A percentile compares a stretch with the other conserved stretches of the same genome.
phyloP scores from a whole-genome alignment of 2,113 vertebrate species.

The Cinclus cinclus region DNA sequence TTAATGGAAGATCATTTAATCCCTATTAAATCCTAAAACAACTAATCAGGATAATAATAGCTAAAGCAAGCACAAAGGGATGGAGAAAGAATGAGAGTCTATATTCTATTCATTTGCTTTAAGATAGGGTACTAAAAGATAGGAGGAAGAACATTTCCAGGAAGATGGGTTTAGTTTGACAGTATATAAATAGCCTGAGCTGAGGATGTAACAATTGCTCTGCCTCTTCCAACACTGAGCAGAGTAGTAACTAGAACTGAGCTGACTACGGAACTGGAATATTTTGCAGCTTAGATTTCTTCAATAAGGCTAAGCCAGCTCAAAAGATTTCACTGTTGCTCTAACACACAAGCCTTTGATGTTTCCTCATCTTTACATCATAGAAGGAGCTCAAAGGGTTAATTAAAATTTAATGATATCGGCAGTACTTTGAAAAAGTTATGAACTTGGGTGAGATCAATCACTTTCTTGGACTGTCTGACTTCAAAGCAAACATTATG shows the following conservation, averaged over 20 bases:
- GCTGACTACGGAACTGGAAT: constrained; percentile 53
- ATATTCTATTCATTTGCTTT: not conserved
- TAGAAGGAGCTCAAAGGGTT: constrained; percentile 94
- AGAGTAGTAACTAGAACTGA: constrained; percentile 50
- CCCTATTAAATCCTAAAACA: not conserved
- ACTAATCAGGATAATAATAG: not conserved
- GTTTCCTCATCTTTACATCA: constrained; percentile 91
- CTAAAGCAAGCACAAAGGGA: constrained; percentile 30
- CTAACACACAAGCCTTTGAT: constrained; percentile 85
- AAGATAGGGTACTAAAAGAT: constrained; percentile 8
- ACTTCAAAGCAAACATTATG: constrained; percentile 95
- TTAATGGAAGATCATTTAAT: not conserved
- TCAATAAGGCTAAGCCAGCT: constrained; percentile 74
- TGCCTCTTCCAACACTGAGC: not conserved
- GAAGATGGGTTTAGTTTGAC: not conserved
- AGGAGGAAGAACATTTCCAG: constrained; percentile 6
- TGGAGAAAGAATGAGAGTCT: not conserved
- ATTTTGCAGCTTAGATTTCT: constrained; percentile 75
- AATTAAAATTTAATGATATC: constrained; percentile 99
- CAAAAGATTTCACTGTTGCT: constrained; percentile 77
- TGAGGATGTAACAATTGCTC: constrained; percentile 62
- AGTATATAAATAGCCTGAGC: constrained; percentile 54
- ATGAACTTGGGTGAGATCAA: constrained; percentile 96
- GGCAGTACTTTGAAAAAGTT: constrained; percentile 94
- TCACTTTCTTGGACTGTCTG: constrained; percentile 89